These are phyloP conservation scores for Rynchops niger DNA, from an alignment of 2,113 vertebrate genomes.

Conservation along the genomic window DNA sequence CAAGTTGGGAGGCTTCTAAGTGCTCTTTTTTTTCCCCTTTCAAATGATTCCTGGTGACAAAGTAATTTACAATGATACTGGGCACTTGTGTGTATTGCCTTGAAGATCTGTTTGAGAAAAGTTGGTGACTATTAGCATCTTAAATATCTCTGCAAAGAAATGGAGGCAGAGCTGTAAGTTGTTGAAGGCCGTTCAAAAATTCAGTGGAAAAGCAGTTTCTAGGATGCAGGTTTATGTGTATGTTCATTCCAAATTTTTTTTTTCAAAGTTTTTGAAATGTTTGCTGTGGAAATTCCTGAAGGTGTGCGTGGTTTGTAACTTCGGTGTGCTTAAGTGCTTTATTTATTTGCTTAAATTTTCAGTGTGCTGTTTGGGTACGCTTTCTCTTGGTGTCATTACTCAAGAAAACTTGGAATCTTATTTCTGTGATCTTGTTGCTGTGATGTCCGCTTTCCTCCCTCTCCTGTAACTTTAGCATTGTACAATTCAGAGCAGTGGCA, in stretches of 20 bases:
- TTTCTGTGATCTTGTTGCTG: not conserved
- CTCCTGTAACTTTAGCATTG: not conserved
- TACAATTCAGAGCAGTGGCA: not conserved
- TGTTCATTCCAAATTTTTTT: not conserved
- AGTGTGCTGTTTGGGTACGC: not conserved
- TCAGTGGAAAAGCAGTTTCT: not conserved
- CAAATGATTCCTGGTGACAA: not conserved
- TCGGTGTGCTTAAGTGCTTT: not conserved
- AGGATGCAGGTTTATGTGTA: not conserved
- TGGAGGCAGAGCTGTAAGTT: not conserved
- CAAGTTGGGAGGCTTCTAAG: not conserved
- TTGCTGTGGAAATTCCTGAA: conserved; percentile 13
- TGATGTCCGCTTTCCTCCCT: not conserved
- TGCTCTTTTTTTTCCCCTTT: not conserved
- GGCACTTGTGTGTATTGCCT: fast-evolving
- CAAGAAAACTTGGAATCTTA: not conserved
- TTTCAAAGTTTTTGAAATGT: not conserved
- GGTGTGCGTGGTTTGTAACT: not conserved
- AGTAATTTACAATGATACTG: not conserved
- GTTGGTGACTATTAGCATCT: not conserved
- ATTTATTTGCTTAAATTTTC: not conserved
- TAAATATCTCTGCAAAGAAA: not conserved
- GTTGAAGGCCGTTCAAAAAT: not conserved
- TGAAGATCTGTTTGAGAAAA: not conserved
- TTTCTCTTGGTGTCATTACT: not conserved